Evolutionary conservation across 2,113 vertebrate genomes (phyloP), one percentile per base, ranked within the genome.

Genomic region (Mixornis gularis): DNA sequence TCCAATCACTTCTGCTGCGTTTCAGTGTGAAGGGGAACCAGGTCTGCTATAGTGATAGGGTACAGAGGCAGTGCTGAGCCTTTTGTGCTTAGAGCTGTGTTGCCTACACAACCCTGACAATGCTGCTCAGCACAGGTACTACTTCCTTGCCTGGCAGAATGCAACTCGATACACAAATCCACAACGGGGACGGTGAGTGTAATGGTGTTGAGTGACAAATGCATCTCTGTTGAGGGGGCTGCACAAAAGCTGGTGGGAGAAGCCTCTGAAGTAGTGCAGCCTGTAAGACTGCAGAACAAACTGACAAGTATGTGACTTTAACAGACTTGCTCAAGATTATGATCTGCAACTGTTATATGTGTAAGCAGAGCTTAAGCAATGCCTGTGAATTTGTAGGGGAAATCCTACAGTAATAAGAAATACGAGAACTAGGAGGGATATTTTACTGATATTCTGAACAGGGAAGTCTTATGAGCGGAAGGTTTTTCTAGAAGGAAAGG

Each of bases 21-120:
- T 88, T 81, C 77, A 72, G 86, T 76, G 56, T 74, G 92, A 92
- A 94, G 86, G 65, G 83, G 86, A 93, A 79, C 89, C 92, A 87
- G 86, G 65, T 93, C 86, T 96, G 86, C 80, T 82, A 38, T 4
- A 93, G 49, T 34, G 73, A 65, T 2, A 30, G 82, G 76, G 62
- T 79, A 41, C 38, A 58, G 25, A 90, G 80, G 68, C 34, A 49
- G 88, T 72, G 38, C 86, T 85, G 32, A 94, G 95, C 78, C 24
- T 32, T 12, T 38, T 7, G 1, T 89, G 84, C 89, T 86, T 90
- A 40, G 58, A 36, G 4, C 51, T 74, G n/a, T 80, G 60, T 59
- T 66, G 4, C 7, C 70, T 65, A 0, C 1, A 12, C 51, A 49
- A 4, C 86, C 73, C 83, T 79, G 53, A 81, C 92, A 93, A 36